Conservation (phyloP, 2,797 vertebrate species). For the Aythya fuligula region DNA sequence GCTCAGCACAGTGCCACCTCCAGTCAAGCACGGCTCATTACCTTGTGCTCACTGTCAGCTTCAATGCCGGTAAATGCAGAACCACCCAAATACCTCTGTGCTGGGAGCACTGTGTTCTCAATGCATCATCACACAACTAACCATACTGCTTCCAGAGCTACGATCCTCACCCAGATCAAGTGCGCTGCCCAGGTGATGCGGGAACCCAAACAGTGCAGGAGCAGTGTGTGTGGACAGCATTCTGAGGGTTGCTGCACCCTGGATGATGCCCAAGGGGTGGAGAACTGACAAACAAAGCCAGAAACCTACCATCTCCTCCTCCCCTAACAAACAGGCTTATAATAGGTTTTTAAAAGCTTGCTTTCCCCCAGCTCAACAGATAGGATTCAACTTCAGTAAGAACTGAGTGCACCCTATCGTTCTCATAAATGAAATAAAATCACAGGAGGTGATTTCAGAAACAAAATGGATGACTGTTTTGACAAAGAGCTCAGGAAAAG, state of each 20-base stretch:
- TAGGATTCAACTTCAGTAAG: rapidly evolving
- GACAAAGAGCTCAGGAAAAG: not conserved
- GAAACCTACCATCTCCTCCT: not conserved
- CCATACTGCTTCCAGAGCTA: not conserved
- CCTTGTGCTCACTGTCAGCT: rapidly evolving
- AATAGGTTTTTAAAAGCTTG: not conserved
- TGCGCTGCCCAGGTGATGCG: rapidly evolving
- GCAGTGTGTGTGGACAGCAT: rapidly evolving
- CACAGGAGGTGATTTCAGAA: not conserved
- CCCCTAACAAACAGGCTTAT: not conserved
- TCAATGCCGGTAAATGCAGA: not conserved
- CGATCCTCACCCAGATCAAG: not conserved
- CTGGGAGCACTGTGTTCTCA: not conserved
- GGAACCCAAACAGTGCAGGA: not conserved
- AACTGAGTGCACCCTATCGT: rapidly evolving
- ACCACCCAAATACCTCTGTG: not conserved
- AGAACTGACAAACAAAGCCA: not conserved
- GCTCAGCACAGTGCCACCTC: not conserved
- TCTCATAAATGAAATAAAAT: not conserved
- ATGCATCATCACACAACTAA: not conserved
- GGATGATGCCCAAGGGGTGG: rapidly evolving
- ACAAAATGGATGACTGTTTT: not conserved
- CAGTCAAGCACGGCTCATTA: not conserved
- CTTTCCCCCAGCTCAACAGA: not conserved
- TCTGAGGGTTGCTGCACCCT: not conserved